Evolutionary conservation across 2,797 vertebrate species (phyloP).

Genomic region (Iguana delicatissima): DNA sequence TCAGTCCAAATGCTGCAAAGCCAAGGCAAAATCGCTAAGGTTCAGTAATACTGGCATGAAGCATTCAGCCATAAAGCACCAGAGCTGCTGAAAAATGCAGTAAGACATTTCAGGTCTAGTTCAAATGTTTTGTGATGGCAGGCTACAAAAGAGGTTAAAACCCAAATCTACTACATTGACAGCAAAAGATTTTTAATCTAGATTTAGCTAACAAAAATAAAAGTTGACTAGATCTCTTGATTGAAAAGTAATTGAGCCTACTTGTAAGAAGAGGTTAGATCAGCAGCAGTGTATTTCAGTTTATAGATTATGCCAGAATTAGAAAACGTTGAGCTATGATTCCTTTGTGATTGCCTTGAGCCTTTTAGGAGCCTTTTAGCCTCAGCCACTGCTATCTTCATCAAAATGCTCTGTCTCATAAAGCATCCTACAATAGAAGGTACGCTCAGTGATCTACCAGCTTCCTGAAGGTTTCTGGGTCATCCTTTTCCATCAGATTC

Average conservation of each 20-base stretch:
- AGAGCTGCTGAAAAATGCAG: neutral
- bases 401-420: neutral
- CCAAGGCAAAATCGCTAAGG: neutral
- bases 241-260: conserved; percentile 27
- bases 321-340: neutral
- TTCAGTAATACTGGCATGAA: neutral
- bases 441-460: neutral
- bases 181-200: conserved; percentile 14
- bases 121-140: neutral
- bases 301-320: conserved; percentile 6
- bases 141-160: conserved; percentile 8
- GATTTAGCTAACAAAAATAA: conserved; percentile 6
- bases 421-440: neutral
- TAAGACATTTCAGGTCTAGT: neutral
- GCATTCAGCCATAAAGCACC: neutral
- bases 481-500: neutral
- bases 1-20: conserved; percentile 3
- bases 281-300: neutral
- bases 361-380: neutral
- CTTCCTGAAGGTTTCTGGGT: neutral
- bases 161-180: neutral
- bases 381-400: neutral
- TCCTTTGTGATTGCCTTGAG: conserved; percentile 6
- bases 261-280: conserved; percentile 36
- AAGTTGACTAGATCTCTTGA: conserved; percentile 4